These are phyloP conservation scores for Chondrosia reniformis DNA, from an alignment of 37 sponge, comb jelly and placozoan species.

Conservation along the genomic window DNA sequence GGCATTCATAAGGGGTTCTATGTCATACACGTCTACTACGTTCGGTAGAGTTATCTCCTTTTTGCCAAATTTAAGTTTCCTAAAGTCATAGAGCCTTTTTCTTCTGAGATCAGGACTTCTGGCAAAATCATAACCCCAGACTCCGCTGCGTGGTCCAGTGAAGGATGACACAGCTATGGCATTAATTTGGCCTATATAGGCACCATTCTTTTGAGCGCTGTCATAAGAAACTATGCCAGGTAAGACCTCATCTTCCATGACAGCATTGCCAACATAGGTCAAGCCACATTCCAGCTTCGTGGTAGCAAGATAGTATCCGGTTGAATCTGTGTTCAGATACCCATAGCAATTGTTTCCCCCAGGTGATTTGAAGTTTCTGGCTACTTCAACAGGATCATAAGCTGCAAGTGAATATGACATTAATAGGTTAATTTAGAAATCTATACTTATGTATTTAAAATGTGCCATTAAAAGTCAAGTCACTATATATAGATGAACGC, in stretches of 20 bases:
- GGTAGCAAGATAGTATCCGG: background rate
- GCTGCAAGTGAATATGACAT: no score
- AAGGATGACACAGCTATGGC: conserved; percentile 16
- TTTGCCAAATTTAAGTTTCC: background rate
- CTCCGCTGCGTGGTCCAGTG: conserved; percentile 6
- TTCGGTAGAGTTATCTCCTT: background rate
- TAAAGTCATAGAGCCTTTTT: background rate
- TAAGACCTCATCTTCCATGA: conserved; percentile 2
- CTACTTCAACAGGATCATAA: background rate
- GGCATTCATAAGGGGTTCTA: conserved; percentile 18
- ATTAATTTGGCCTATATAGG: conserved; percentile 19
- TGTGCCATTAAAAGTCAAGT: no score
- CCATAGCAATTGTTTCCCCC: background rate
- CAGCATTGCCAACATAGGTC: background rate
- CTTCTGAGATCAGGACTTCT: background rate
- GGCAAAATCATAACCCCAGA: conserved; percentile 20
- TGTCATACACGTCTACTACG: background rate
- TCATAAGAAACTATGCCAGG: background rate
- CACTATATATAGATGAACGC: no score
- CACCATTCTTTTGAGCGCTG: background rate
- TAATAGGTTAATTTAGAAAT: no score
- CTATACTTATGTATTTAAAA: no score
- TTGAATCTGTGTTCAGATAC: background rate
- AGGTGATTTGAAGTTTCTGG: background rate
- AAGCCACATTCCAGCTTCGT: background rate